Evolutionary conservation across 2,888 invertebrate genomes (phyloP), one percentile per base, ranked within the genome.

Genomic region (Muscina levida): DNA sequence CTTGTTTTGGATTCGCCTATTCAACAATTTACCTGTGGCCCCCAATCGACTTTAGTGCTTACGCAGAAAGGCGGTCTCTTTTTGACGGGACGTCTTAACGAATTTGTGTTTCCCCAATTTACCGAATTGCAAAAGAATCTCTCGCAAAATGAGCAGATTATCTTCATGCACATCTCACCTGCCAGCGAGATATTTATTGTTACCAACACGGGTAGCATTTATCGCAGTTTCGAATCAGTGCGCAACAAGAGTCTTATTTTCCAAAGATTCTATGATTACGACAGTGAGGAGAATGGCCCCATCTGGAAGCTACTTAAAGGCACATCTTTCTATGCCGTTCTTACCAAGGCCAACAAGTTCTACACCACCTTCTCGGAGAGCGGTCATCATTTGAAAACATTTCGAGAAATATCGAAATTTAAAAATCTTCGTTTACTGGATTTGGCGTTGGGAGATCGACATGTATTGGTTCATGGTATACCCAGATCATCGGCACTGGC

Each of bases 351-450:
- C 0, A 87, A 89, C 82, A 90, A 90, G 81, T 90, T 90, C 82
- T 89, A 89, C 24, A 90, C 90, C 1, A 90, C 91, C 8, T 90
- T 90, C 77, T 90, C 90, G 51, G 90, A 90, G 82, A 90, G 90
- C 72, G 90, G 90, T 0, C 90, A 90, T 82, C 90, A 90, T 77
- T 82, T 90, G 80, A 90, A 89, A 80, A 90, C 90, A 5, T 90
- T 90, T 82, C 87, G 90, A 15, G 90, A 90, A 83, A 90, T 90
- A 59, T 89, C 90, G n/a, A 90, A 90, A 82, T 90, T 90, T 51
- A 90, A 88, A 82, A 89, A 90, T 76, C 84, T 90, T 2, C 86
- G 89, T 0, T 82, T 89, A 15, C 82, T 90, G 10, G 90, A 90
- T 65, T 87, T 90, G 67, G 88, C 88, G 0, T 87, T 90, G 1